These are phyloP conservation scores for Eupithecia exiguata DNA, from an alignment of 2,888 invertebrate species.

Conservation along the genomic window DNA sequence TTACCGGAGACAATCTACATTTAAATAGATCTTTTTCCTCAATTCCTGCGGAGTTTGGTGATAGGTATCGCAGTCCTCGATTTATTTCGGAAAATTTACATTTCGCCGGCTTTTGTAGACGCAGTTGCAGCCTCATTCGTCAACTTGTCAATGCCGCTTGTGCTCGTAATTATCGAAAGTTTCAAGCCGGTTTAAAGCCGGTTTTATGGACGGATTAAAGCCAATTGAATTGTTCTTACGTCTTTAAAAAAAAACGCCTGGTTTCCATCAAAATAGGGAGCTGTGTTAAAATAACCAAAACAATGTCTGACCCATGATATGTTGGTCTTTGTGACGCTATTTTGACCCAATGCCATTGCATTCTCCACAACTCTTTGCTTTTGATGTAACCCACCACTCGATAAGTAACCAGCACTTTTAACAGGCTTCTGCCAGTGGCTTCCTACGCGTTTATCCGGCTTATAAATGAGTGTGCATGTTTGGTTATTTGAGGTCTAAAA, in stretches of 20 bases:
- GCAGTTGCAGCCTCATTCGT: conserved; percentile 47
- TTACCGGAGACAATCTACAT: conserved; percentile 82
- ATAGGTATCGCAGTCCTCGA: conserved; percentile 79
- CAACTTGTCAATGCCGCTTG: conserved; percentile 47
- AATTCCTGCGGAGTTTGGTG: conserved; percentile 79
- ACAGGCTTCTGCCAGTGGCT: neutral
- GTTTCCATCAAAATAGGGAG: neutral
- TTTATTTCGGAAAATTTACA: conserved; percentile 79
- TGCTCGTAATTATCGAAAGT: conserved; percentile 26
- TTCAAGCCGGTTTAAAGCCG: neutral
- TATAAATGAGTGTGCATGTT: neutral
- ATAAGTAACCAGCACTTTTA: neutral
- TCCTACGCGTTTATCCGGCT: neutral
- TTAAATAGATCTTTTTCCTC: conserved; percentile 83
- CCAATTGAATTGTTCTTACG: neutral
- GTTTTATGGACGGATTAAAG: neutral
- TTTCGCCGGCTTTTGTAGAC: conserved; percentile 56
- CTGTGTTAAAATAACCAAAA: neutral
- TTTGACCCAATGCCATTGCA: neutral
- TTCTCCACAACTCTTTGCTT: neutral
- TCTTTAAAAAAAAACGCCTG: neutral
- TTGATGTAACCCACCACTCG: neutral
- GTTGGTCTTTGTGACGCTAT: neutral
- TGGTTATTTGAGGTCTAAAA: neutral
- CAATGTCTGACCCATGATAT: neutral